phyloP scores from a whole-genome alignment of 2,888 invertebrate genomes.

The Dryadula phaetusa region DNA sequence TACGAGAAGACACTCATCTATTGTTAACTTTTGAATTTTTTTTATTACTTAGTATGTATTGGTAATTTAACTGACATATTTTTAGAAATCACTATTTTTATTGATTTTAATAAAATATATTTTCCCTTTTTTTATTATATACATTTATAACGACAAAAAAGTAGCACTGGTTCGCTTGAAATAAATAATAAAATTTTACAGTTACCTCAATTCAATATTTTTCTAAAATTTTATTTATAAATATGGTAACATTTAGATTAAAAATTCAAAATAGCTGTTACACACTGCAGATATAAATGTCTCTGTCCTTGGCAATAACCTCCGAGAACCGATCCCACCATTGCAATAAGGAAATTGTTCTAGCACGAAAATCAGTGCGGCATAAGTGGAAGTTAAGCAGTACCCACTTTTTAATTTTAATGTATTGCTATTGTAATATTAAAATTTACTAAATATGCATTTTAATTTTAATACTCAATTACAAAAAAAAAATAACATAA shows the following conservation, averaged over 20 bases:
- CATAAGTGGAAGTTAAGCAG: constrained; percentile 59
- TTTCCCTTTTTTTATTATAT: too few species aligned
- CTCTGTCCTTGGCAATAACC: constrained; percentile 53
- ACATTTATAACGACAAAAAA: too few species aligned
- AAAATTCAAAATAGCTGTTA: not conserved
- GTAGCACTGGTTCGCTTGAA: too few species aligned
- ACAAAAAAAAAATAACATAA: not conserved
- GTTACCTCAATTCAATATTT: too few species aligned
- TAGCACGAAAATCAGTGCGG: constrained; percentile 72
- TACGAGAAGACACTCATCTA: not conserved
- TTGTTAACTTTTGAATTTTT: too few species aligned
- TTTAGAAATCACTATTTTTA: too few species aligned
- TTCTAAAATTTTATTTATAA: too few species aligned
- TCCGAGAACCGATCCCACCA: constrained; percentile 71
- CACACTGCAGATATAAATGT: constrained; percentile 13
- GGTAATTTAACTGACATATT: too few species aligned
- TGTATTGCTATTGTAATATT: not conserved
- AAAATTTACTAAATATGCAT: not conserved
- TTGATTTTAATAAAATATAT: too few species aligned
- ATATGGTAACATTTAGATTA: too few species aligned
- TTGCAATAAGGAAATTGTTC: constrained; percentile 76
- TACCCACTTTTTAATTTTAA: constrained; percentile 28
- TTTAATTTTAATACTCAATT: not conserved
- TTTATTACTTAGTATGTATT: too few species aligned
- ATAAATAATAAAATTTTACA: too few species aligned